phyloP scores from a whole-genome alignment of 1,140 invertebrate species.

The Drosophila pruinosa region DNA sequence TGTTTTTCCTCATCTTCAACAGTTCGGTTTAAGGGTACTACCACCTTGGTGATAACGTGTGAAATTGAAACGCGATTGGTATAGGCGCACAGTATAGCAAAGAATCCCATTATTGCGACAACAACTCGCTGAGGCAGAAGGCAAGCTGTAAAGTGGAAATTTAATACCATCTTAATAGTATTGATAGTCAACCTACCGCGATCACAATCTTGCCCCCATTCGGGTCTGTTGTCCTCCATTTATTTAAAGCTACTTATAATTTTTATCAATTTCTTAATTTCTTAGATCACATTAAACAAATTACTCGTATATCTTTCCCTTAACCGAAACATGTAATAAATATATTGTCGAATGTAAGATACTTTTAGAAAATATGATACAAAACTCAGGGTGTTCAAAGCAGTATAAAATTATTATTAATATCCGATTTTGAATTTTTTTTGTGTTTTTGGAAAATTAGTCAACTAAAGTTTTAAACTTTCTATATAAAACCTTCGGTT shows the following conservation, averaged over 20 bases:
- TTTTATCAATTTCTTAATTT: not conserved
- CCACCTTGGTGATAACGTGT: conserved; percentile 25
- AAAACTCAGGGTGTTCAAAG: no score
- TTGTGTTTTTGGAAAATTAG: no score
- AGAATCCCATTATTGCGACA: conserved; percentile 14
- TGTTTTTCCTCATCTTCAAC: not conserved
- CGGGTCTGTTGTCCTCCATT: not conserved
- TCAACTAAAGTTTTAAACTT: no score
- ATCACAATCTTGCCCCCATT: not conserved
- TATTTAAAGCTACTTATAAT: not conserved
- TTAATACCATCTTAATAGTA: not conserved
- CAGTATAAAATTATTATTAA: no score
- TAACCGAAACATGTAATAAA: no score
- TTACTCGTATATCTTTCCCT: no score
- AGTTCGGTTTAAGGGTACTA: conserved; percentile 20
- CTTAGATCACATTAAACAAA: no score
- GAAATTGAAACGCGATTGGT: conserved; percentile 34
- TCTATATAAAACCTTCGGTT: no score
- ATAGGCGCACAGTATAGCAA: conserved; percentile 3
- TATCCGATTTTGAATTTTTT: no score
- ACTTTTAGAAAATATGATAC: no score
- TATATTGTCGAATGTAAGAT: no score
- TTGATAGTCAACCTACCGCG: not conserved
- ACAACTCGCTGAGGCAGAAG: conserved; percentile 22
- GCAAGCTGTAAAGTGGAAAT: conserved; percentile 1